These are phyloP conservation scores for Ptychobarbus kaznakovi DNA, from an alignment of 2,797 vertebrate species.

Conservation along the genomic window DNA sequence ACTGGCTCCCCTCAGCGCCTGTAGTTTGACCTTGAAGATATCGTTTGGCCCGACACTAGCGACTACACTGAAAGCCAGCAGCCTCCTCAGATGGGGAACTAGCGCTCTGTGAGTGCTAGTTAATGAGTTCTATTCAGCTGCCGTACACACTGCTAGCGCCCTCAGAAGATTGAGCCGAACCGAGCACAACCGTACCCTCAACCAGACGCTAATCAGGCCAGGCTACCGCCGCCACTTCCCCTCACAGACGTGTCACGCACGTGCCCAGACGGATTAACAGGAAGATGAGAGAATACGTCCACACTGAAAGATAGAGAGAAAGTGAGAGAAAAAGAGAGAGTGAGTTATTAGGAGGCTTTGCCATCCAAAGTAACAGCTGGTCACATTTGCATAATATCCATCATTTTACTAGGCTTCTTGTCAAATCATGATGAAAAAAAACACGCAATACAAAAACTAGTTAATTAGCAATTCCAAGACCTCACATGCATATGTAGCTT, in stretches of 20 bases:
- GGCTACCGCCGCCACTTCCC: constrained; percentile 14
- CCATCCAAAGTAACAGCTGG: constrained; percentile 82
- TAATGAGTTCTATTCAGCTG: constrained; percentile 58
- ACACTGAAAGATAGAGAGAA: constrained; percentile 28
- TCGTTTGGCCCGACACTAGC: constrained; percentile 18
- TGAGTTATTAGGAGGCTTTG: constrained; percentile 69
- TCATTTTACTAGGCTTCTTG: constrained; percentile 76
- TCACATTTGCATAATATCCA: constrained; percentile 83
- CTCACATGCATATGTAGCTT: constrained; percentile 41
- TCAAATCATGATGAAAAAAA: constrained; percentile 70
- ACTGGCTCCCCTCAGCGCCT: constrained; percentile 33
- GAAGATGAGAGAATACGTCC: constrained; percentile 38
- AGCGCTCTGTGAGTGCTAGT: constrained; percentile 44
- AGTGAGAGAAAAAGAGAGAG: constrained; percentile 47
- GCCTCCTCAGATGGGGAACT: constrained; percentile 26
- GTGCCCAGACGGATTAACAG: constrained; percentile 48
- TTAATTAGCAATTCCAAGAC: constrained; percentile 57
- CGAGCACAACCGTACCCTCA: constrained; percentile 29
- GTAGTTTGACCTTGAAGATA: constrained; percentile 60
- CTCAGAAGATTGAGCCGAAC: constrained; percentile 31
- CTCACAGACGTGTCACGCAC: constrained; percentile 49
- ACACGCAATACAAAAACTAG: constrained; percentile 65
- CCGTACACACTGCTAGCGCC: constrained; percentile 38
- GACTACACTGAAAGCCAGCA: constrained; percentile 20
- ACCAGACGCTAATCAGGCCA: constrained; percentile 54